Percentiles rank a stretch among this genome's conserved stretches.
These are phyloP conservation scores for Anastatus disparis DNA, from an alignment of 1,140 invertebrate genomes.

Conservation along the genomic window DNA sequence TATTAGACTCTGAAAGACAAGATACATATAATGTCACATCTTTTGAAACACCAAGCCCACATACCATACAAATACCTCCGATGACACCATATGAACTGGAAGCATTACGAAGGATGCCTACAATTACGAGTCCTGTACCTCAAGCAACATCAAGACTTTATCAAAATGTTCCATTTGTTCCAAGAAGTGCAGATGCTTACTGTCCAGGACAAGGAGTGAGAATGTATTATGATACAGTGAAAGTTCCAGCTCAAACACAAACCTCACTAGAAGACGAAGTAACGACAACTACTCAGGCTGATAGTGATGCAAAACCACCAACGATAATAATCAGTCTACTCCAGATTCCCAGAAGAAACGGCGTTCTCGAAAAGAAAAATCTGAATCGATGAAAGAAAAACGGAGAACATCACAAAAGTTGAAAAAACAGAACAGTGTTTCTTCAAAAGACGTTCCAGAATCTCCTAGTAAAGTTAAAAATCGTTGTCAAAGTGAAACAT, in stretches of 20 bases:
- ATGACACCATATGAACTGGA: constrained; percentile 50
- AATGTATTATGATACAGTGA: constrained; percentile 52
- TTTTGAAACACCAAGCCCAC: constrained; percentile 61
- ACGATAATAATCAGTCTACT: not conserved
- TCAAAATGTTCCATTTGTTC: constrained; percentile 51
- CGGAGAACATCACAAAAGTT: constrained; percentile 34
- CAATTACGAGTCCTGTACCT: constrained; percentile 36
- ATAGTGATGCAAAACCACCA: not conserved
- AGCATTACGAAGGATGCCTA: constrained; percentile 47
- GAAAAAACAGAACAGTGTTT: constrained; percentile 51
- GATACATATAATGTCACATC: constrained; percentile 61
- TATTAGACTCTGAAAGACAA: constrained; percentile 4
- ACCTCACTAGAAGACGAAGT: constrained; percentile 51
- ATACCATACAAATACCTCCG: constrained; percentile 51
- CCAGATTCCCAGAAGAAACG: constrained; percentile 25
- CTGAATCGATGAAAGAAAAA: constrained; percentile 17
- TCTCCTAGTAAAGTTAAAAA: constrained; percentile 38
- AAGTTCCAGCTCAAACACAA: constrained; percentile 57
- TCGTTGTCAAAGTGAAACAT: constrained; percentile 22
- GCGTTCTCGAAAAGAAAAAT: constrained; percentile 32
- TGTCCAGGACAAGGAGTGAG: constrained; percentile 43
- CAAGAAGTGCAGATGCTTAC: constrained; percentile 35
- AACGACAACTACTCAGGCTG: not conserved
- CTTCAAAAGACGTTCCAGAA: constrained; percentile 48
- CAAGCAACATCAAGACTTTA: constrained; percentile 44